Base-by-base conservation (phyloP, 1,140 invertebrate species). In the Heterodera carotae region DNA sequence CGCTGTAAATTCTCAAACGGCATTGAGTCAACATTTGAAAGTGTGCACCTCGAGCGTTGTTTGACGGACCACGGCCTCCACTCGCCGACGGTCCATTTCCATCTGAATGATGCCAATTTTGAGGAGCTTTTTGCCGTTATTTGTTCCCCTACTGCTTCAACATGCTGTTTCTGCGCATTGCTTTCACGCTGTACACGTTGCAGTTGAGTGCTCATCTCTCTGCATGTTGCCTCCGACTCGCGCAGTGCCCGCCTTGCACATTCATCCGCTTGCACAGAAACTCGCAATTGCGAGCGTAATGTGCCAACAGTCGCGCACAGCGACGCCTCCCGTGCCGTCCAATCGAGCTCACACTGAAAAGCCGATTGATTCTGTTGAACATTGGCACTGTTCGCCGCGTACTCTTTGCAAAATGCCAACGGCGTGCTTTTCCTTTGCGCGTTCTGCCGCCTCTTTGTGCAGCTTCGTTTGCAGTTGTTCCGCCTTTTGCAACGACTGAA, bases 41-140 rank as follows among this genome's bases (percentile, higher is more conserved):
- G 48, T 12, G 48, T 22, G 48, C 48, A 53, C 48, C 18, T 53
- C 76, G n/a, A 77, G 53, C 12, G 69, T 77, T 59, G 76, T 77
- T 39, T 77, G 76, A 31, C 67, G 56, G 18, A 77, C 75, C 36
- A 77, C 64, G 31, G 68, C 76, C n/a, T 77, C 76, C 15, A 77
- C 69, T 6, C 76, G 43, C 7, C 69, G 29, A 7, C 68, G 36
- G 36, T 77, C 76, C 76, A 77, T 77, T 34, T 77, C 76, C 53
- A 77, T 43, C 76, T 77, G 59, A 25, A 76, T 69, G 60, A 5
- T 60, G 39, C 7, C n/a, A 22, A 25, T 43, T 27, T 69, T 36
- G 18, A 22, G 43, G 25, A 70, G 6, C 10, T 29, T 36, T 39
- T 25, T n/a, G n/a, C n/a, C n/a, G n/a, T n/a, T n/a, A n/a, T n/a